These are phyloP conservation scores for Oithona nana DNA, from an alignment of 2,888 invertebrate genomes.

Conservation along the genomic window DNA sequence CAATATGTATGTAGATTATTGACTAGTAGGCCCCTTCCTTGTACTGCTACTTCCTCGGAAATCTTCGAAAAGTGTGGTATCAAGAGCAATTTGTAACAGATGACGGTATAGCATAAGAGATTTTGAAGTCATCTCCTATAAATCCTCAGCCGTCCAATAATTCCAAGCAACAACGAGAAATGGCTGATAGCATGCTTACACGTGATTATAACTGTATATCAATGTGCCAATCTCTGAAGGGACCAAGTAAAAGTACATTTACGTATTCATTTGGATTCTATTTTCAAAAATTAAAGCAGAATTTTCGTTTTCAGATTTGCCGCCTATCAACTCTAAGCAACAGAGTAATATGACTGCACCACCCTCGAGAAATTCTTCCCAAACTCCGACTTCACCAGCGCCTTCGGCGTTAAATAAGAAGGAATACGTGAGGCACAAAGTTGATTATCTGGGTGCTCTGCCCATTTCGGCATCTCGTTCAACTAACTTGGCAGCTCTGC, in stretches of 20 bases:
- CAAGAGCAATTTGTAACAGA: not conserved
- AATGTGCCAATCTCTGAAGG: too few species aligned
- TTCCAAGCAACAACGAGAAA: not conserved
- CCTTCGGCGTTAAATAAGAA: not conserved
- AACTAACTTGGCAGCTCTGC: constrained; percentile 60
- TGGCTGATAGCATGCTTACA: too few species aligned
- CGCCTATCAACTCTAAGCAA: not conserved
- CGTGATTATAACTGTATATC: too few species aligned
- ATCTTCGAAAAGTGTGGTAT: not conserved
- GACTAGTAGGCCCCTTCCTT: too few species aligned
- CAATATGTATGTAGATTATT: too few species aligned
- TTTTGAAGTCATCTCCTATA: not conserved
- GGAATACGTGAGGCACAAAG: constrained; percentile 25
- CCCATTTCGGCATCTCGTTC: constrained; percentile 43
- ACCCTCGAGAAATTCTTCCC: not conserved
- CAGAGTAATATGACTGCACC: not conserved
- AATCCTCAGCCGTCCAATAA: not conserved
- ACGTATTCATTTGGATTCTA: too few species aligned
- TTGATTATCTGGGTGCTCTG: constrained; percentile 62
- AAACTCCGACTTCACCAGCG: too few species aligned
- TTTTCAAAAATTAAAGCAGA: too few species aligned
- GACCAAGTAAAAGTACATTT: too few species aligned
- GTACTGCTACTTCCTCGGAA: too few species aligned
- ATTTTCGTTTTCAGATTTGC: not conserved
- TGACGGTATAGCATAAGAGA: not conserved